These are phyloP conservation scores for Apamea monoglypha DNA, from an alignment of 2,888 invertebrate species.

Conservation along the genomic window DNA sequence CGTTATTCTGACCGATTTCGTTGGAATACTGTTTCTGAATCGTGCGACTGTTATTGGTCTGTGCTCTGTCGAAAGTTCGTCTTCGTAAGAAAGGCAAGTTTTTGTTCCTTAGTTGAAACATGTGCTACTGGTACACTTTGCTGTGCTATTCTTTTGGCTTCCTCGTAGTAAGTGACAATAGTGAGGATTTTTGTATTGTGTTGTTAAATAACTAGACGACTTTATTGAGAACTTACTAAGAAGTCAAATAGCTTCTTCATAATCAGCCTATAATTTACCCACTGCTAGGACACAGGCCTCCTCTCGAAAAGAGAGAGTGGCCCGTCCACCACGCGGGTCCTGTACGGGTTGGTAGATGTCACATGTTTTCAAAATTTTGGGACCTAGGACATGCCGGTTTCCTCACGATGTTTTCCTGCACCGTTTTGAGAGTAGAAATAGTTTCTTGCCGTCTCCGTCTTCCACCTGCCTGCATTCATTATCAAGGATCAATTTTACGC, in stretches of 20 bases:
- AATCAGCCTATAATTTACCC: not conserved
- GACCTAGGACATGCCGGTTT: not conserved
- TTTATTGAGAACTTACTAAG: not conserved
- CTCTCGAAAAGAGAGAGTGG: not conserved
- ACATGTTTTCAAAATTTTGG: not conserved
- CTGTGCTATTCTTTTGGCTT: constrained; percentile 8
- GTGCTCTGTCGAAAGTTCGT: constrained; percentile 39
- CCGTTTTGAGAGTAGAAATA: not conserved
- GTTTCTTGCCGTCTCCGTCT: not conserved
- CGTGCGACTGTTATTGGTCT: constrained; percentile 49
- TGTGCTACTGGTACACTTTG: constrained; percentile 31
- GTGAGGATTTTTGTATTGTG: not conserved
- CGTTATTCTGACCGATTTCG: constrained; percentile 68
- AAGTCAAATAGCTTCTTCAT: not conserved
- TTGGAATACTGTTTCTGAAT: constrained; percentile 65
- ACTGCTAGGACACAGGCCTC: not conserved
- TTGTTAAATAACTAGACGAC: not conserved
- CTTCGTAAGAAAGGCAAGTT: constrained; percentile 42
- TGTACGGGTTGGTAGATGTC: not conserved
- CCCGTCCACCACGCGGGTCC: not conserved
- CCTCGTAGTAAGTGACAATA: constrained; percentile 2
- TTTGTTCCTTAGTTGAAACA: constrained; percentile 34
- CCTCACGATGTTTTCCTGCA: not conserved
- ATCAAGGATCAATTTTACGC: constrained; percentile 45
- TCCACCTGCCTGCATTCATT: constrained; percentile 38